phyloP scores from a whole-genome alignment of 2,797 vertebrate genomes.

The Eospalax fontanierii region DNA sequence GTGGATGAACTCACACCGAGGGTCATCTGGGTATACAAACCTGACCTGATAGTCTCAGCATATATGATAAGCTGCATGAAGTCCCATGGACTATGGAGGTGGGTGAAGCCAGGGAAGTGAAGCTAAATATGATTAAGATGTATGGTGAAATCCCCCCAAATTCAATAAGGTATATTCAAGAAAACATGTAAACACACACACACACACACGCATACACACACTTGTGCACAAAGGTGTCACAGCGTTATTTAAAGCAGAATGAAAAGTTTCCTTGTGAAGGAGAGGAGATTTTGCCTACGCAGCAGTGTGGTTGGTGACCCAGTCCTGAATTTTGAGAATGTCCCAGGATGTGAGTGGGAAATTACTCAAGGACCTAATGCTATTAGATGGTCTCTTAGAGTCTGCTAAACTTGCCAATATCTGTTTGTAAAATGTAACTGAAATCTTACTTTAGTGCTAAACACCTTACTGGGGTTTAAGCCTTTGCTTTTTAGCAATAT shows the following conservation, averaged over 20 bases:
- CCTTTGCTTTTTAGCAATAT: constrained; percentile 40
- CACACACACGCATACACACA: no score
- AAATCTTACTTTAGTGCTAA: constrained; percentile 66
- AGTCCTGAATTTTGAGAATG: neutral
- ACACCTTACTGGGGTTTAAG: neutral
- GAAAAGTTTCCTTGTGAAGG: neutral
- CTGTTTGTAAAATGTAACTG: neutral
- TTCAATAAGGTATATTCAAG: no score
- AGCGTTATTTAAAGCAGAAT: neutral
- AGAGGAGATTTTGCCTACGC: neutral
- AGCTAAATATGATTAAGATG: no score
- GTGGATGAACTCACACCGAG: no score
- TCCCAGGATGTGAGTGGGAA: neutral
- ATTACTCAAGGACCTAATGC: neutral
- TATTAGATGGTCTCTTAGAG: neutral
- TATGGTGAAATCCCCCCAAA: no score
- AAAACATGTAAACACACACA: no score
- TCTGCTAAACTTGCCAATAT: constrained; percentile 33
- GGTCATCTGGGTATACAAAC: no score
- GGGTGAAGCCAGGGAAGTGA: no score
- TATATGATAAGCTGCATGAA: no score
- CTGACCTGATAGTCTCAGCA: no score
- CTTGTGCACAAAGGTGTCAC: neutral
- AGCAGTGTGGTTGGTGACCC: neutral
- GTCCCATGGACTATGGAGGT: no score